phyloP scores from a whole-genome alignment of 2,797 vertebrate species.

The Halcyon smyrnensis region DNA sequence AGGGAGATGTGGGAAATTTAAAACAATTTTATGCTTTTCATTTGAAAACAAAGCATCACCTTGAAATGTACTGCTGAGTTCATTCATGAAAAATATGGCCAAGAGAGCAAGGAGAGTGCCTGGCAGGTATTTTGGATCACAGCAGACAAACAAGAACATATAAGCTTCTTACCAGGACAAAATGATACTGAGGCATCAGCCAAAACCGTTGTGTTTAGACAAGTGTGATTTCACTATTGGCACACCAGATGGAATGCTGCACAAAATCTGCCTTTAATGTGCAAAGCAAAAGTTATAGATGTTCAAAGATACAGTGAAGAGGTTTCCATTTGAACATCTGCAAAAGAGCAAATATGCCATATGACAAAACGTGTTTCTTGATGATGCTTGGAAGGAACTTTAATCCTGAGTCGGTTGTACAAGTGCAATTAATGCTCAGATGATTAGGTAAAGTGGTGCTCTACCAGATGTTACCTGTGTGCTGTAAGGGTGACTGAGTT shows the following conservation, averaged over 20 bases:
- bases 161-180: neutral
- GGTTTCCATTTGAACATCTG: neutral
- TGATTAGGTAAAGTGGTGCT: neutral
- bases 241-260: neutral
- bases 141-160: neutral
- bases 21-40: constrained; percentile 49
- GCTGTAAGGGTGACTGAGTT: neutral
- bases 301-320: neutral
- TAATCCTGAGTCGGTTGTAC: neutral
- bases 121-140: neutral
- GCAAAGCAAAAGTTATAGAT: neutral
- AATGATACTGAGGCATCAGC: neutral
- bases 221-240: neutral
- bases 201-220: constrained; percentile 25
- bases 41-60: constrained; percentile 48
- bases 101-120: neutral
- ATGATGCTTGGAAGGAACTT: neutral
- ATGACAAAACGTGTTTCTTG: neutral
- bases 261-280: neutral
- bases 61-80: neutral
- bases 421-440: neutral
- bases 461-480: neutral
- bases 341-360: neutral
- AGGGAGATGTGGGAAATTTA: constrained; percentile 41
- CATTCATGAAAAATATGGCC: neutral